These are phyloP conservation scores for Takifugu bimaculatus DNA, from an alignment of 2,113 vertebrate genomes.

Conservation along the genomic window DNA sequence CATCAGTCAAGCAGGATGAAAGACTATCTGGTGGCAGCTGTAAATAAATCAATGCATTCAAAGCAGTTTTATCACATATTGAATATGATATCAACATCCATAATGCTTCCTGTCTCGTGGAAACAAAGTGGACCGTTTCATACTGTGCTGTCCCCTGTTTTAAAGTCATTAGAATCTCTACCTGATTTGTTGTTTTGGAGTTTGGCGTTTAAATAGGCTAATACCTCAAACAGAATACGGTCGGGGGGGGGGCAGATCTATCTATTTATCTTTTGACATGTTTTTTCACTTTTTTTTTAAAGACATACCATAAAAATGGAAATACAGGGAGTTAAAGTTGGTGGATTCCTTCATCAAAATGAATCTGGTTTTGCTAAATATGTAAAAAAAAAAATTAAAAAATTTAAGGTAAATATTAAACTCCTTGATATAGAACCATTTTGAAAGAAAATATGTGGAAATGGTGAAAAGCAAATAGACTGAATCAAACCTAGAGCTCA, in stretches of 20 bases:
- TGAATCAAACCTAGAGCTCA: too few relatives aligned
- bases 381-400: too few relatives aligned
- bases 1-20: conserved; percentile 48
- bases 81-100: conserved; percentile 75
- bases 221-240: neutral
- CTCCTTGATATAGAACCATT: too few relatives aligned
- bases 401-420: too few relatives aligned
- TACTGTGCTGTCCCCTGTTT: conserved; percentile 16
- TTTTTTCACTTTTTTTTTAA: neutral
- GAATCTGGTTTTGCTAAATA: too few relatives aligned
- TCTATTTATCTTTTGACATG: neutral
- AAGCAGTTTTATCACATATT: conserved; percentile 70
- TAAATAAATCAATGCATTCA: conserved; percentile 76
- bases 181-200: neutral
- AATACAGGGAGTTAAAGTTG: neutral
- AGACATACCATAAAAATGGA: neutral
- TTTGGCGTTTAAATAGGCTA: neutral
- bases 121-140: conserved; percentile 28
- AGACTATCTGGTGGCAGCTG: conserved; percentile 58
- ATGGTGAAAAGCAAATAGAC: too few relatives aligned
- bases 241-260: neutral
- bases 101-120: conserved; percentile 62
- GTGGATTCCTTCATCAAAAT: neutral
- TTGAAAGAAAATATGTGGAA: too few relatives aligned
- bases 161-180: neutral